Base-by-base conservation (phyloP, 2,888 invertebrate species). In the Rotaria socialis region DNA sequence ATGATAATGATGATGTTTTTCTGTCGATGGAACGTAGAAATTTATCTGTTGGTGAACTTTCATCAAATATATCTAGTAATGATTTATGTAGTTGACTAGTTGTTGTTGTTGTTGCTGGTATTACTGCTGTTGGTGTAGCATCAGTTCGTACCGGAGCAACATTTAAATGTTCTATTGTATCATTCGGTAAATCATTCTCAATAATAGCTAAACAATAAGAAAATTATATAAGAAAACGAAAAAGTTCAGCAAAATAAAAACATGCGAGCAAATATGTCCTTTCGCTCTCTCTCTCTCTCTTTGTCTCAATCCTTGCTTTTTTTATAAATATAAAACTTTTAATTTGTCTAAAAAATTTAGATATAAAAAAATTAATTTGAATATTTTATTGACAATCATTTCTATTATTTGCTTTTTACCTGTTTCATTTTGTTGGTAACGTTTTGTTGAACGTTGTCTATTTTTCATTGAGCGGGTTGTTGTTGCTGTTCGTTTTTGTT, bases 401-500 rank as follows among this genome's bases (percentile, higher is more conserved):
- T 52, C 16, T 16, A 3, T 14, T 52, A 11, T 52, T 16, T 52
- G 16, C 14, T 16, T 8, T 16, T 10, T 80, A 47, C 43, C 80
- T 80, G 47, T 80, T 80, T 47, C n/a, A 24, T 24, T 56, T 56
- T 24, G 7, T 10, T 24, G 24, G 19, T 67, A 35, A 35, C 8
- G 67, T 67, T 35, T 67, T 11, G 47, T 47, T n/a, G 24, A 14
- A n/a, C 47, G 43, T 10, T 80, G 80, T 80, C 47, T 22, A 80
- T n/a, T 47, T 80, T 80, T 80, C 24, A 80, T 80, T 22, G 80
- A 80, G 14, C 80, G 43, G 24, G 80, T 47, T 43, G 80, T 80
- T 24, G 80, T 80, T 80, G 80, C 80, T 47, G 80, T 24, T 24
- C 80, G 43, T 80, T 80, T 80, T 80, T 80, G 80, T 80, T 80